These are phyloP conservation scores for Gonioctena quinquepunctata DNA, from an alignment of 1,140 invertebrate genomes.

Conservation along the genomic window DNA sequence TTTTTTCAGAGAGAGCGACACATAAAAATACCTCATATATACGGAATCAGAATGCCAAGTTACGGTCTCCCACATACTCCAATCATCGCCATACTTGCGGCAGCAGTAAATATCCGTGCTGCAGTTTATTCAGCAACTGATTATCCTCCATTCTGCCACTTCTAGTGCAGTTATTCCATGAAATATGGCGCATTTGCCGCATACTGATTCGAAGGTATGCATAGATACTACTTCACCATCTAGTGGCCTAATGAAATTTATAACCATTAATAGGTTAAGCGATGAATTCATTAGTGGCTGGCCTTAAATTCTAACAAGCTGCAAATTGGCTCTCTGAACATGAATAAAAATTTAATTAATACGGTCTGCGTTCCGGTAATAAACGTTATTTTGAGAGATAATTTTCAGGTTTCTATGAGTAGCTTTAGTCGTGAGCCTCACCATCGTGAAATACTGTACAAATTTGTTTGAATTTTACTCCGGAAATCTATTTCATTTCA, in stretches of 20 bases:
- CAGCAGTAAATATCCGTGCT: background rate
- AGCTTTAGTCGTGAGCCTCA: too few relatives aligned
- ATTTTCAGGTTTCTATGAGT: too few relatives aligned
- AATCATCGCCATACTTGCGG: background rate
- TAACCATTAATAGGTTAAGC: constrained; percentile 8
- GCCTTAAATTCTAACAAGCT: constrained; percentile 6
- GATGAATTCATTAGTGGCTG: constrained; percentile 15
- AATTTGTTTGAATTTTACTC: too few relatives aligned
- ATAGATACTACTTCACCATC: constrained; percentile 9
- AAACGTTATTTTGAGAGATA: too few relatives aligned
- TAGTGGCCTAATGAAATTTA: constrained; percentile 17
- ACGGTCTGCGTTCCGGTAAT: too few relatives aligned
- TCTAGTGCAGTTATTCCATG: constrained; percentile 5
- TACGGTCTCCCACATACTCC: too few relatives aligned
- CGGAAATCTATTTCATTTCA: too few relatives aligned
- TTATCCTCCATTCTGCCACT: constrained; percentile 1
- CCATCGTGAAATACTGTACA: too few relatives aligned
- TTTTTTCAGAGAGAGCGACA: too few relatives aligned
- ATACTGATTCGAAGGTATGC: constrained; percentile 20
- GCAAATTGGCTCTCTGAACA: background rate
- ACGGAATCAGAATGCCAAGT: too few relatives aligned
- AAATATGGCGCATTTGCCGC: constrained; percentile 8
- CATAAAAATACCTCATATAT: too few relatives aligned
- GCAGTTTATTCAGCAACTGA: background rate
- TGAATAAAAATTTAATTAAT: background rate